phyloP scores from a whole-genome alignment of 2,113 vertebrate genomes.

The Spea bombifrons region DNA sequence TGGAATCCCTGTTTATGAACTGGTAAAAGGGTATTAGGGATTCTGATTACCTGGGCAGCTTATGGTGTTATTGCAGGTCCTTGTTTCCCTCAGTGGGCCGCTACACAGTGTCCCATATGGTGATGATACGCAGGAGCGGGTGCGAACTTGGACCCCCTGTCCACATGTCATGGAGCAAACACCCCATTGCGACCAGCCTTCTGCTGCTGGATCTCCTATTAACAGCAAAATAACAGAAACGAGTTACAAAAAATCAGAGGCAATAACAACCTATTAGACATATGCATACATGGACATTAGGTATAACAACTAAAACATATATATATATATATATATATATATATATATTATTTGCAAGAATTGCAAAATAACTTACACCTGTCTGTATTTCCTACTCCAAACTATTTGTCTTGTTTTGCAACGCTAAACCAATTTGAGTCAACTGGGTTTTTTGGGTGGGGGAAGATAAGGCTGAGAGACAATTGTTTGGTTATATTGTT shows the following conservation, averaged over 20 bases:
- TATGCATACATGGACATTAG: neutral
- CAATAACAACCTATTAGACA: neutral
- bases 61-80: slow-evolving; percentile 93
- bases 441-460: neutral
- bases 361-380: neutral
- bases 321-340: no score
- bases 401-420: neutral
- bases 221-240: slow-evolving; percentile 41
- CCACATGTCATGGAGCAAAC: slow-evolving; percentile 95
- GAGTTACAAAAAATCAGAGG: neutral
- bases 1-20: no score
- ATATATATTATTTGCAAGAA: neutral
- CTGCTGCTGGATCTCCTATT: slow-evolving; percentile 90
- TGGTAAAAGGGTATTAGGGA: neutral
- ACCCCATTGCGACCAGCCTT: slow-evolving; percentile 98
- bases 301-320: no score
- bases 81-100: slow-evolving; percentile 88
- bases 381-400: neutral
- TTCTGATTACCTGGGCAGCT: slow-evolving; percentile 82
- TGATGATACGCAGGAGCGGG: slow-evolving; percentile 93
- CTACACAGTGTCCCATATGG: slow-evolving; percentile 96
- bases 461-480: neutral
- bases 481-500: neutral
- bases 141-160: slow-evolving; percentile 93
- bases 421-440: neutral